Evolutionary conservation across 2,113 vertebrate genomes (phyloP).

Genomic region (Corythornis cristatus): DNA sequence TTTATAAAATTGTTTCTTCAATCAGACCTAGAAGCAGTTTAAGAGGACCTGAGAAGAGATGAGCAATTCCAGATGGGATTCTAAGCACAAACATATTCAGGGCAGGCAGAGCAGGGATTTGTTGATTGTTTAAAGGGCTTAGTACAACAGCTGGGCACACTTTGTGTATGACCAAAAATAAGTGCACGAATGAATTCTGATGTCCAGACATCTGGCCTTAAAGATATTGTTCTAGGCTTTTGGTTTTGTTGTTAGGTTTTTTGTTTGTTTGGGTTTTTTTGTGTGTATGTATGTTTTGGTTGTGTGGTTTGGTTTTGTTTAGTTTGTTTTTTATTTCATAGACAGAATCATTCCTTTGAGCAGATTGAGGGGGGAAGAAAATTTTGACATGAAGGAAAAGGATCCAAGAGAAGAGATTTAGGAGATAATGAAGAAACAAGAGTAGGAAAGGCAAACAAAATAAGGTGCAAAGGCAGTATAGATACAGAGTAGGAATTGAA

Average conservation of each 20-base stretch:
- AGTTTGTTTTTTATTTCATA: background rate
- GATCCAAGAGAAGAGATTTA: background rate
- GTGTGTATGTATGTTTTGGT: too few relatives aligned
- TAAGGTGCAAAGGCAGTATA: background rate
- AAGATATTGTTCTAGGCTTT: conserved; percentile 13
- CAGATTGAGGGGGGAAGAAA: background rate
- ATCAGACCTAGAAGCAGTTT: background rate
- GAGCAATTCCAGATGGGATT: conserved; percentile 49
- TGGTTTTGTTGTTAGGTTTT: background rate
- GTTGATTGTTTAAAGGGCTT: conserved; percentile 41
- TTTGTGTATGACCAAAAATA: conserved; percentile 45
- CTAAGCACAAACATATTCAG: background rate
- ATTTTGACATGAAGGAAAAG: background rate
- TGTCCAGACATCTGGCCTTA: conserved; percentile 45
- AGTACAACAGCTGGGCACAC: conserved; percentile 60
- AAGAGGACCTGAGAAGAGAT: background rate
- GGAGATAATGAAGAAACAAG: background rate
- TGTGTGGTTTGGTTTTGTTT: too few relatives aligned
- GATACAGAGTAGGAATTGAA: background rate
- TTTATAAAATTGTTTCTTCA: background rate
- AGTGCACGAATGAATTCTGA: conserved; percentile 1
- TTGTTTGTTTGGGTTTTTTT: too few relatives aligned
- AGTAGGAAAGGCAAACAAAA: background rate
- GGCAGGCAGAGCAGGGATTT: conserved; percentile 25
- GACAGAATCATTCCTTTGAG: background rate